Evolutionary conservation across 2,113 vertebrate genomes (phyloP).

Genomic region (Cygnus atratus): DNA sequence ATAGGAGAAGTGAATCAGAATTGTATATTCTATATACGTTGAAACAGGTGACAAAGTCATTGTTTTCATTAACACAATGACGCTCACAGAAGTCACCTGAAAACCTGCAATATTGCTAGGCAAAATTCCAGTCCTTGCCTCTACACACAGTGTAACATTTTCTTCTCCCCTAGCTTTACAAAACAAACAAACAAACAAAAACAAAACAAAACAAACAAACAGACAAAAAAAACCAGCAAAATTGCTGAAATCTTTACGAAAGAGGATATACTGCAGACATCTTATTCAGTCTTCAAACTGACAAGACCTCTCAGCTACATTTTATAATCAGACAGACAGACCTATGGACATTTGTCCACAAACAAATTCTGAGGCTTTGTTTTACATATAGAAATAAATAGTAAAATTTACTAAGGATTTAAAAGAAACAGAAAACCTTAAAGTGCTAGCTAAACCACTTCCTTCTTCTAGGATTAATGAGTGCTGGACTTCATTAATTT

Average conservation of each 20-base stretch:
- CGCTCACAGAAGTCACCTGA: neutral
- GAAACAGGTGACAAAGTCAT: neutral
- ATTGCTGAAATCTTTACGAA: neutral
- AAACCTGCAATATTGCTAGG: neutral
- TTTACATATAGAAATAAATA: neutral
- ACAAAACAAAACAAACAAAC: neutral
- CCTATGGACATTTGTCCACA: neutral
- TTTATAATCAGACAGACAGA: neutral
- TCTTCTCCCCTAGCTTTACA: neutral
- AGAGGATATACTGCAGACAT: neutral
- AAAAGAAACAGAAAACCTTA: neutral
- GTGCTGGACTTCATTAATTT: constrained; percentile 35
- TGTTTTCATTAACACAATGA: neutral
- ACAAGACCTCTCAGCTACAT: neutral
- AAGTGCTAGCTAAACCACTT: neutral
- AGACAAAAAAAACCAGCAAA: neutral
- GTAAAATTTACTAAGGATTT: neutral
- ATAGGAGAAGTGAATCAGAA: neutral
- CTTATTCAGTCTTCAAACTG: neutral
- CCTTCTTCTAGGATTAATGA: constrained; percentile 20
- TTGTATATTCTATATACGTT: neutral
- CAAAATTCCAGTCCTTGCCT: neutral
- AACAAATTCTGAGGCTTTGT: neutral
- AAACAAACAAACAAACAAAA: no score
- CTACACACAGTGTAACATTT: neutral